Evolutionary conservation across 2,888 invertebrate species (phyloP), one percentile per base, ranked within the genome.

Genomic region (Cybosia mesomella): DNA sequence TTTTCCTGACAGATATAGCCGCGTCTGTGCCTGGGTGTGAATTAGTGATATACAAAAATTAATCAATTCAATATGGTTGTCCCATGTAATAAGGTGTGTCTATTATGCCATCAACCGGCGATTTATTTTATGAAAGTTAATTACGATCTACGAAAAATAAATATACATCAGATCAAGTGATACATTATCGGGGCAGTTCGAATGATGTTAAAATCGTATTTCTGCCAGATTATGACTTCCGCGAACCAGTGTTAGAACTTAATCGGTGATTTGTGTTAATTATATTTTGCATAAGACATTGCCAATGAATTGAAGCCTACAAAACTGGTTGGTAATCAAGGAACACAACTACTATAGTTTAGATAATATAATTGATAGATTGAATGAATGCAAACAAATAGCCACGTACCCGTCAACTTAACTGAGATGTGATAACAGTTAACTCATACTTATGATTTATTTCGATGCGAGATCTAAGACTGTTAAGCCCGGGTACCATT

Each of bases 51-150:
- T n/a, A n/a, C n/a, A n/a, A n/a, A n/a, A n/a, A n/a, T n/a, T n/a
- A n/a, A n/a, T n/a, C n/a, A n/a, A n/a, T n/a, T n/a, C n/a, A n/a
- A n/a, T n/a, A n/a, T n/a, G n/a, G n/a, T n/a, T n/a, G 49, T 8
- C 1, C n/a, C 49, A 49, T 28, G 28, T 28, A 28, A 28, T 49
- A 54, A 49, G n/a, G n/a, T 9, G 49, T 49, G n/a, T 0, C 49
- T 49, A 49, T 49, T 49, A 49, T 49, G 49, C n/a, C 49, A 49
- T 49, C 49, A 49, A 49, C 49, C 49, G 49, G 49, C n/a, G n/a
- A 49, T 49, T n/a, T 49, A n/a, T 49, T n/a, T 49, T 8, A n/a
- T 49, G 49, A 49, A 49, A 49, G 49, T 49, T 49, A 49, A 49
- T 49, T n/a, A 49, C 49, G 2, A 28, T 28, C 28, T 49, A 49